Conservation (phyloP, 2,797 vertebrate species). For the Takifugu ocellatus region DNA sequence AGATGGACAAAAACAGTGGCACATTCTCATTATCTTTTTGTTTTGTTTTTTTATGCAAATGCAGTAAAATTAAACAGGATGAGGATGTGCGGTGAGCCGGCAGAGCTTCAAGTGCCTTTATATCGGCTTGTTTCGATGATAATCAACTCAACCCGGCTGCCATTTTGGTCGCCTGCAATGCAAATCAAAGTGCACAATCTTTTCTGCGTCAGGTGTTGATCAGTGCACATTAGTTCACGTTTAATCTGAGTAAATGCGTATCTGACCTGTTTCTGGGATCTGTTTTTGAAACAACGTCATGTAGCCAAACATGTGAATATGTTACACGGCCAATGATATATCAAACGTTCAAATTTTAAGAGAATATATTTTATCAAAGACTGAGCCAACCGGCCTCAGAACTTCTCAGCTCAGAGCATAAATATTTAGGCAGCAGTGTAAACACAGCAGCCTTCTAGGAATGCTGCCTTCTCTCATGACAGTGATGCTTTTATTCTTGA, state of each 20-base stretch:
- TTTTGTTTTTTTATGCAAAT: slow-evolving; percentile 28
- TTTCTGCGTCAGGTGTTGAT: slow-evolving; percentile 15
- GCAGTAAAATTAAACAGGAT: background rate
- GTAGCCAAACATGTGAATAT: slow-evolving; percentile 9
- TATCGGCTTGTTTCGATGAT: slow-evolving; percentile 3
- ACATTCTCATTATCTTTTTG: background rate
- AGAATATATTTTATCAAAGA: too few relatives aligned
- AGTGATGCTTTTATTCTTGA: slow-evolving; percentile 27
- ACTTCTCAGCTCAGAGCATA: slow-evolving; percentile 44
- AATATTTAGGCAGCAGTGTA: slow-evolving; percentile 65
- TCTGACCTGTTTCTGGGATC: too few relatives aligned
- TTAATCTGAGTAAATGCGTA: too few relatives aligned
- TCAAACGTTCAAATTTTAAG: slow-evolving; percentile 3
- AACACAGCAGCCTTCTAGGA: slow-evolving; percentile 53
- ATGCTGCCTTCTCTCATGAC: slow-evolving; percentile 28
- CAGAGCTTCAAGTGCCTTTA: background rate
- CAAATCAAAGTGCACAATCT: slow-evolving; percentile 25
- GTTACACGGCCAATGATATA: slow-evolving; percentile 28
- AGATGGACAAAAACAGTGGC: background rate
- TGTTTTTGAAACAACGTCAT: too few relatives aligned
- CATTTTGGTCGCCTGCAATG: slow-evolving; percentile 18
- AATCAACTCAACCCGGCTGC: slow-evolving; percentile 18
- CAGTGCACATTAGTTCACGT: too few relatives aligned
- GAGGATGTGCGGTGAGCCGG: background rate
- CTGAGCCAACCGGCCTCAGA: slow-evolving; percentile 28